Percentiles rank a stretch among this genome's conserved stretches.
phyloP scores from a whole-genome alignment of 2,888 invertebrate species.

The Rugalucina vietnamica region DNA sequence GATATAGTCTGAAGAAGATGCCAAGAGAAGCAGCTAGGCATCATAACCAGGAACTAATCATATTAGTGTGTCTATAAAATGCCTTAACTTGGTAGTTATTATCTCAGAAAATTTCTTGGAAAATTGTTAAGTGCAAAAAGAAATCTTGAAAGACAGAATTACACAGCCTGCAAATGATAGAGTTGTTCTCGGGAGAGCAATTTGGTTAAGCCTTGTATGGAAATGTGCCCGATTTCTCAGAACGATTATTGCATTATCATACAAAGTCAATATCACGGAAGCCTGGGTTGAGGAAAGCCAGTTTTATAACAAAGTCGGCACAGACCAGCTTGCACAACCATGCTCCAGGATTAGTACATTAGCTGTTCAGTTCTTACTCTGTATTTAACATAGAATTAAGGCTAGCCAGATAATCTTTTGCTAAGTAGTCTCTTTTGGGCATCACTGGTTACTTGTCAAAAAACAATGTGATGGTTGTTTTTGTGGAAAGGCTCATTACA shows the following conservation, averaged over 20 bases:
- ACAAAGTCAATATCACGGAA: not conserved
- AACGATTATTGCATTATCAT: conserved; percentile 1
- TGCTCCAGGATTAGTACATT: too few relatives aligned
- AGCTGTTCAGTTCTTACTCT: too few relatives aligned
- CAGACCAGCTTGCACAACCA: too few relatives aligned
- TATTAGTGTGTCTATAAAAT: not conserved
- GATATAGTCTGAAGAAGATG: not conserved
- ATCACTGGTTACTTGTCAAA: too few relatives aligned
- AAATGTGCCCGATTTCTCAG: not conserved
- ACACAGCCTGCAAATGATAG: not conserved
- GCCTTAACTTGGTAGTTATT: not conserved
- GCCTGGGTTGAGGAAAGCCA: too few relatives aligned
- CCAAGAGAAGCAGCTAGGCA: not conserved
- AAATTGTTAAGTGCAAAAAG: not conserved
- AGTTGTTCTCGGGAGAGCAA: not conserved
- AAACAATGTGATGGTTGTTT: too few relatives aligned
- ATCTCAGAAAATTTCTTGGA: too few relatives aligned
- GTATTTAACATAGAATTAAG: too few relatives aligned
- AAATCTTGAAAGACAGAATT: not conserved
- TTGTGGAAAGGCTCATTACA: too few relatives aligned
- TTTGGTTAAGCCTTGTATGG: not conserved
- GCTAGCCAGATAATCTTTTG: too few relatives aligned
- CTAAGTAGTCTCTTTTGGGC: too few relatives aligned
- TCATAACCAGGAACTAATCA: not conserved
- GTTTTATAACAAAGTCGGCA: too few relatives aligned